Conservation (phyloP, 2,113 vertebrate species). For the Origma solitaria region DNA sequence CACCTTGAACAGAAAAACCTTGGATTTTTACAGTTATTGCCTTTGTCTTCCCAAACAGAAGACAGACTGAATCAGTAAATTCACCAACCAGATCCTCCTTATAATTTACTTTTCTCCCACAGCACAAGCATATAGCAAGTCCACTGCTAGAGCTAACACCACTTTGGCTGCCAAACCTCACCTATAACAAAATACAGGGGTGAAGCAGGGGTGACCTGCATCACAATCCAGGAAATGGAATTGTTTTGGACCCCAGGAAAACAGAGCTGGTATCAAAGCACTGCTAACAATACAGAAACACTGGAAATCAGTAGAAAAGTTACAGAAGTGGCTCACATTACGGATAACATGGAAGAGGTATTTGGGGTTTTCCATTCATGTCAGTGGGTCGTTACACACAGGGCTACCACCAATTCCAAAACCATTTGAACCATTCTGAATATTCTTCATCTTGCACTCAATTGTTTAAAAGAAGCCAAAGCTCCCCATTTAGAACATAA, state of each 20-base stretch:
- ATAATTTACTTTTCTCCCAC: neutral
- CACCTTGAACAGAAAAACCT: neutral
- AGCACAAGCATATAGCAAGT: neutral
- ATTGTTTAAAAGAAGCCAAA: neutral
- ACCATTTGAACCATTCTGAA: neutral
- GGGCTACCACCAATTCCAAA: slow-evolving; percentile 8
- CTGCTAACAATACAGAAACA: neutral
- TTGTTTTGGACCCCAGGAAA: neutral
- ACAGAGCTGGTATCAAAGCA: neutral
- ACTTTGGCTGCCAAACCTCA: neutral
- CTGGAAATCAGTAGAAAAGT: neutral
- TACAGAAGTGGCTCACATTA: neutral
- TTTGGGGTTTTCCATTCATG: neutral
- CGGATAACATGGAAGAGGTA: neutral
- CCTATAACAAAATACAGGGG: neutral
- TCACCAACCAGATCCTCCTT: neutral
- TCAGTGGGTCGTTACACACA: neutral
- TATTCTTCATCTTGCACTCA: neutral
- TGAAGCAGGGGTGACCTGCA: neutral
- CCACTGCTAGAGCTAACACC: neutral
- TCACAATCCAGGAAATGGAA: neutral
- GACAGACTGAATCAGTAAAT: neutral
- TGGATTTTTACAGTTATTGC: neutral
- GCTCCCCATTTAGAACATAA: neutral
- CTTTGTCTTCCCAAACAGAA: neutral